phyloP scores from a whole-genome alignment of 2,797 vertebrate genomes.

The Gymnodraco acuticeps region DNA sequence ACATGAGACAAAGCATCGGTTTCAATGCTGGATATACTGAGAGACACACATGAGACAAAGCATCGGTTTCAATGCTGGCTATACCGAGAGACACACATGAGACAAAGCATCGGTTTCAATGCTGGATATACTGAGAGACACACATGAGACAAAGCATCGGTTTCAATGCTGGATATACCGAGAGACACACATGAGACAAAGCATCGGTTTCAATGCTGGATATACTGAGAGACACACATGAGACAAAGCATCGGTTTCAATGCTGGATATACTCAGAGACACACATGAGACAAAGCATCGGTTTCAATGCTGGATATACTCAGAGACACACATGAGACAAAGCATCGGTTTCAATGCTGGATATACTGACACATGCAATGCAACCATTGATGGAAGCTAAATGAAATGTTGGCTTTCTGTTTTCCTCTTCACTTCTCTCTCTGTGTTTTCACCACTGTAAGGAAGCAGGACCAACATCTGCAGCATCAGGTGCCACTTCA shows the following conservation, averaged over 20 bases:
- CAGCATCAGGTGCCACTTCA: conserved; percentile 11
- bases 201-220: conserved; percentile 36
- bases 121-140: conserved; percentile 29
- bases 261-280: conserved; percentile 29
- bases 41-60: conserved; percentile 42
- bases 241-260: conserved; percentile 39
- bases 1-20: conserved; percentile 41
- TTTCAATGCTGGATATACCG: conserved; percentile 41
- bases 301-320: conserved; percentile 40
- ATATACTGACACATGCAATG: conserved; percentile 5
- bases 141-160: conserved; percentile 38
- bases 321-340: conserved; percentile 38
- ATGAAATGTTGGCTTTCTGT: conserved; percentile 39
- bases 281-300: conserved; percentile 38
- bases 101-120: conserved; percentile 39
- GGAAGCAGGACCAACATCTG: conserved; percentile 25
- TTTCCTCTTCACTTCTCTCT: conserved; percentile 27
- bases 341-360: conserved; percentile 37
- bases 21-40: conserved; percentile 37
- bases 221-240: conserved; percentile 41
- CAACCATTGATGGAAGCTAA: conserved; percentile 22
- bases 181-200: conserved; percentile 39
- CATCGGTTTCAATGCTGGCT: conserved; percentile 34
- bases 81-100: conserved; percentile 41
- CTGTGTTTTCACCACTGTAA: background rate